Conservation (phyloP, 2,113 vertebrate species). For the Rallus limicola region DNA sequence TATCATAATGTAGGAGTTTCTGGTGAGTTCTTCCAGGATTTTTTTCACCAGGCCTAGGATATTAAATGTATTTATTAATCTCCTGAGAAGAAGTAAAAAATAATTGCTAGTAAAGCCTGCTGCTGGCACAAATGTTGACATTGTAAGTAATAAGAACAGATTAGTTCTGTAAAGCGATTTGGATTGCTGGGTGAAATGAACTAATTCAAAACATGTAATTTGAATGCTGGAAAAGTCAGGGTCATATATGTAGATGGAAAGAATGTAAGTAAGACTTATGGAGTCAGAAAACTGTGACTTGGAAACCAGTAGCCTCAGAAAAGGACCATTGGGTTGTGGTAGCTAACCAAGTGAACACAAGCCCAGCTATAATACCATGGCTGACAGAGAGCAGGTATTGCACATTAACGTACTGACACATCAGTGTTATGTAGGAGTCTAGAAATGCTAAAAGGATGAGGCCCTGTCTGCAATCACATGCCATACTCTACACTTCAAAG, state of each 20-base stretch:
- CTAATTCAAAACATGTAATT: not conserved
- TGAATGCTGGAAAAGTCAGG: not conserved
- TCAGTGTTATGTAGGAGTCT: not conserved
- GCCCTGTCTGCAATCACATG: not conserved
- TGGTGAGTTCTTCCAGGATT: not conserved
- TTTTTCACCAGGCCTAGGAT: not conserved
- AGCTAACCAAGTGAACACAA: not conserved
- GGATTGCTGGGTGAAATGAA: not conserved
- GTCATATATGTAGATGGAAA: not conserved
- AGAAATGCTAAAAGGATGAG: not conserved
- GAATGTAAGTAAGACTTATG: rapidly evolving
- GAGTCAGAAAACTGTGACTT: not conserved
- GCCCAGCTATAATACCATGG: not conserved
- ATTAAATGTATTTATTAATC: not conserved
- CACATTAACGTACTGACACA: not conserved
- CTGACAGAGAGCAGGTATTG: not conserved
- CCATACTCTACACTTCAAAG: not conserved
- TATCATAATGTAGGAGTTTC: not conserved
- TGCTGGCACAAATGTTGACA: not conserved
- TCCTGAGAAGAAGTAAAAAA: not conserved
- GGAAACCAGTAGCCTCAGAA: not conserved
- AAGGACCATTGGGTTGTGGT: not conserved
- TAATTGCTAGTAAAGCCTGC: not conserved
- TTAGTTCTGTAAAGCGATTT: not conserved
- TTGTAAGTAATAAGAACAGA: slow-evolving; percentile 1